phyloP scores from a whole-genome alignment of 2,888 invertebrate genomes.

The Pachycephus smyrnensis region DNA sequence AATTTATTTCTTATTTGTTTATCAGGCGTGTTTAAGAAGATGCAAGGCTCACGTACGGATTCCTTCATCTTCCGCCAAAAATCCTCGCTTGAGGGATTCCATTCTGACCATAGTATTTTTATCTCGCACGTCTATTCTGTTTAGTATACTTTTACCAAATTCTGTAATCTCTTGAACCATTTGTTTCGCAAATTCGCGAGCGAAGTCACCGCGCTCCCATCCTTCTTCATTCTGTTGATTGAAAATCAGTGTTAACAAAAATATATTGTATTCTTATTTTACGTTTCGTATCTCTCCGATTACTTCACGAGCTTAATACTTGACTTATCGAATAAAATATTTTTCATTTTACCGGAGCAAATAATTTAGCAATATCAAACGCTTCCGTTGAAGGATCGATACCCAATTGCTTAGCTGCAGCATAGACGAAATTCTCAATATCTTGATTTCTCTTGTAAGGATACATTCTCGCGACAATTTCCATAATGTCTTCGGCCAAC shows the following conservation, averaged over 20 bases:
- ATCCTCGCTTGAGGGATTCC: slow-evolving; percentile 66
- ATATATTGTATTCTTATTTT: background rate
- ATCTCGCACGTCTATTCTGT: slow-evolving; percentile 60
- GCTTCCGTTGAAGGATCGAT: slow-evolving; percentile 65
- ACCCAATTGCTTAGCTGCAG: slow-evolving; percentile 68
- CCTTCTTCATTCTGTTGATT: slow-evolving; percentile 68
- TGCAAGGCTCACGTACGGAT: slow-evolving; percentile 49
- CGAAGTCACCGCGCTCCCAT: slow-evolving; percentile 67
- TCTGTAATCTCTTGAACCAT: slow-evolving; percentile 68
- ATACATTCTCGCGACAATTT: slow-evolving; percentile 64
- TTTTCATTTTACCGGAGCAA: slow-evolving; percentile 62
- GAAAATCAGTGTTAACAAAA: background rate
- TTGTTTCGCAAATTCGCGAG: slow-evolving; percentile 68
- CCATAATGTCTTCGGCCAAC: slow-evolving; percentile 68
- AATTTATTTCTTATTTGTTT: slow-evolving; percentile 33
- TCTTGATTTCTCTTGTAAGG: slow-evolving; percentile 70
- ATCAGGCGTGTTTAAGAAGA: background rate
- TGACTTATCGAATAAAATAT: background rate
- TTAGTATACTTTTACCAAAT: slow-evolving; percentile 67
- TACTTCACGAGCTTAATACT: background rate
- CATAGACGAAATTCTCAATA: slow-evolving; percentile 67
- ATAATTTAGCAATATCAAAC: slow-evolving; percentile 68
- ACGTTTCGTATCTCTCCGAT: background rate
- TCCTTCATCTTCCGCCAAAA: slow-evolving; percentile 68
- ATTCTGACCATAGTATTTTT: slow-evolving; percentile 55